Evolutionary conservation across 1,140 invertebrate species (phyloP).

Genomic region (Macrotrachela quadricornifera): DNA sequence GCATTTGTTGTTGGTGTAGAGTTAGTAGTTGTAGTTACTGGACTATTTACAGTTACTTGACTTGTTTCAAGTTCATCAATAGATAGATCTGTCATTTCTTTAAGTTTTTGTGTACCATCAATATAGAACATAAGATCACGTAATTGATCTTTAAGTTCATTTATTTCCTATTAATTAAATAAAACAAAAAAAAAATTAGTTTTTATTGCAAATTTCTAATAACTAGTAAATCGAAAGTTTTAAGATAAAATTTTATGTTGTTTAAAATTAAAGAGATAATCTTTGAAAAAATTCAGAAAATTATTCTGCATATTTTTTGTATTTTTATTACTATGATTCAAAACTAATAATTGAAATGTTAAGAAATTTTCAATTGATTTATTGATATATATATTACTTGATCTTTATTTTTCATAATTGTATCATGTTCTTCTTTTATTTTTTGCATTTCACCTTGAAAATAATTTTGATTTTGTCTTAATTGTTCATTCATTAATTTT

Average conservation of each 20-base stretch:
- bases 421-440: constrained; percentile 39
- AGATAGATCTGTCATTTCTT: constrained; percentile 14
- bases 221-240: too few species aligned
- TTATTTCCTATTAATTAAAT: constrained; percentile 37
- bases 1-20: too few species aligned
- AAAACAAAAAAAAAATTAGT: too few species aligned
- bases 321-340: too few species aligned
- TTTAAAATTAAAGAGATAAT: too few species aligned
- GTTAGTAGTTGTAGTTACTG: too few species aligned
- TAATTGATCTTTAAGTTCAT: constrained; percentile 66
- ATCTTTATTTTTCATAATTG: constrained; percentile 36
- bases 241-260: too few species aligned
- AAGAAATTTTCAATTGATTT: too few species aligned
- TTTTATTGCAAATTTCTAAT: too few species aligned
- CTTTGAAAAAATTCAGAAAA: too few species aligned
- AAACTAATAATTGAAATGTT: too few species aligned
- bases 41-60: constrained; percentile 34
- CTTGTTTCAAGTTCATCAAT: constrained; percentile 46
- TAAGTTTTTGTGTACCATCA: constrained; percentile 49
- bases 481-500: constrained; percentile 46
- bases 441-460: constrained; percentile 47
- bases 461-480: constrained; percentile 50
- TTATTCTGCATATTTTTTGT: too few species aligned
- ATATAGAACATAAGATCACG: constrained; percentile 86
- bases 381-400: constrained; percentile 2